Evolutionary conservation across 2,888 invertebrate species (phyloP).

Genomic region (Gnatocerus cornutus): DNA sequence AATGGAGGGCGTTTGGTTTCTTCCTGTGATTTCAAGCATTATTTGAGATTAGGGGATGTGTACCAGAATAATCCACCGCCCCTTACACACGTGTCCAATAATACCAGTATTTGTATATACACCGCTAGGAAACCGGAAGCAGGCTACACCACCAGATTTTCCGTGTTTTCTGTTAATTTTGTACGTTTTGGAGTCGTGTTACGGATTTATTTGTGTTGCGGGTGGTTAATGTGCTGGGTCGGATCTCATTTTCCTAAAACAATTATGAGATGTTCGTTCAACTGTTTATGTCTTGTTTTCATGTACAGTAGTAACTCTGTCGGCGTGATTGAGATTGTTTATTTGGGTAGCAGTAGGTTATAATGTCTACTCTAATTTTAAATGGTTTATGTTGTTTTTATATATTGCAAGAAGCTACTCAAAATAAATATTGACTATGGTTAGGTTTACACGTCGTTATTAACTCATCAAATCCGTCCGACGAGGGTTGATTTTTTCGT

Average conservation of each 20-base stretch:
- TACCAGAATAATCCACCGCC: slow-evolving; percentile 43
- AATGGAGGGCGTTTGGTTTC: neutral
- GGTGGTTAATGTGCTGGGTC: slow-evolving; percentile 20
- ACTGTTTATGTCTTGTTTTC: neutral
- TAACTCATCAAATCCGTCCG: neutral
- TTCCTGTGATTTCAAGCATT: slow-evolving; percentile 45
- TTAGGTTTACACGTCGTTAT: neutral
- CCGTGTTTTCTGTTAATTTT: slow-evolving; percentile 32
- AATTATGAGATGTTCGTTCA: neutral
- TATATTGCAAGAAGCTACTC: neutral
- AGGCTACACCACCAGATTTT: slow-evolving; percentile 36
- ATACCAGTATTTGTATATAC: slow-evolving; percentile 55
- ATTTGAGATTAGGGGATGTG: slow-evolving; percentile 47
- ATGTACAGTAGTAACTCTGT: too few species aligned
- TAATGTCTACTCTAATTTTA: slow-evolving; percentile 11
- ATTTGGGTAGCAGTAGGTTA: neutral
- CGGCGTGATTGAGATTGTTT: neutral
- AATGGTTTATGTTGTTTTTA: slow-evolving; percentile 9
- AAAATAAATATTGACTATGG: slow-evolving; percentile 15
- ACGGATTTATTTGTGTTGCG: slow-evolving; percentile 25
- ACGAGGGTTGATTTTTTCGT: neutral
- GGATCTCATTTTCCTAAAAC: neutral
- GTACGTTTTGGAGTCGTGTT: slow-evolving; percentile 20
- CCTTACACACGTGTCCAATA: slow-evolving; percentile 56
- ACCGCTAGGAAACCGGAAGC: slow-evolving; percentile 47